Conservation (phyloP, 2,888 invertebrate species). For the Microctonus hyperodae region DNA sequence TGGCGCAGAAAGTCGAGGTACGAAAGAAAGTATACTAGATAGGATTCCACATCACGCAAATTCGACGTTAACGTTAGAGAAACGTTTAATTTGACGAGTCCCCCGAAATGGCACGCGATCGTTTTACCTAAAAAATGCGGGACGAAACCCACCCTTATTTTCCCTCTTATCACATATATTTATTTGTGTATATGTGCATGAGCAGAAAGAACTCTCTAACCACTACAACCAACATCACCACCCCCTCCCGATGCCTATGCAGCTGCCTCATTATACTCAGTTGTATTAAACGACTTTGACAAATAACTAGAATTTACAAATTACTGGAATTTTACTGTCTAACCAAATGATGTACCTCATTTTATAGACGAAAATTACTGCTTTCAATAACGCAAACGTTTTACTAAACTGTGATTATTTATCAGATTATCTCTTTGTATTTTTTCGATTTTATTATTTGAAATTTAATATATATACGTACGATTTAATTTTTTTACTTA, state of each 20-base stretch:
- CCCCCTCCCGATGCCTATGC: conserved; percentile 18
- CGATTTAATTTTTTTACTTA: neutral
- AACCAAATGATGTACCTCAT: conserved; percentile 31
- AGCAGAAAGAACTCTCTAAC: neutral
- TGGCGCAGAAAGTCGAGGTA: conserved; percentile 18
- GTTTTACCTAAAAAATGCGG: conserved; percentile 38
- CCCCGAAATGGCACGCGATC: conserved; percentile 56
- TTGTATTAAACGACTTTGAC: conserved; percentile 35
- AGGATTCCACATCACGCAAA: conserved; percentile 52
- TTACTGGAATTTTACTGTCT: conserved; percentile 40
- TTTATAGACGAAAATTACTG: conserved; percentile 3
- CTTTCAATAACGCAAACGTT: neutral
- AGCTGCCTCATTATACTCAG: conserved; percentile 34
- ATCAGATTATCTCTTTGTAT: neutral
- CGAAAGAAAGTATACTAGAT: conserved; percentile 34
- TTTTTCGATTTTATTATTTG: neutral
- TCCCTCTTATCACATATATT: neutral
- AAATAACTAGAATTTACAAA: conserved; percentile 43
- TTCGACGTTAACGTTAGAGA: conserved; percentile 57
- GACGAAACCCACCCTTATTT: conserved; percentile 2
- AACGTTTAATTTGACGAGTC: conserved; percentile 58
- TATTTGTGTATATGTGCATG: neutral
- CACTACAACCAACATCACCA: neutral
- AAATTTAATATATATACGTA: neutral
- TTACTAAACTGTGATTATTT: conserved; percentile 3